Percentiles rank a stretch among this genome's conserved stretches.
Evolutionary conservation across 2,888 invertebrate species (phyloP).

Genomic region (Andrena camellia): DNA sequence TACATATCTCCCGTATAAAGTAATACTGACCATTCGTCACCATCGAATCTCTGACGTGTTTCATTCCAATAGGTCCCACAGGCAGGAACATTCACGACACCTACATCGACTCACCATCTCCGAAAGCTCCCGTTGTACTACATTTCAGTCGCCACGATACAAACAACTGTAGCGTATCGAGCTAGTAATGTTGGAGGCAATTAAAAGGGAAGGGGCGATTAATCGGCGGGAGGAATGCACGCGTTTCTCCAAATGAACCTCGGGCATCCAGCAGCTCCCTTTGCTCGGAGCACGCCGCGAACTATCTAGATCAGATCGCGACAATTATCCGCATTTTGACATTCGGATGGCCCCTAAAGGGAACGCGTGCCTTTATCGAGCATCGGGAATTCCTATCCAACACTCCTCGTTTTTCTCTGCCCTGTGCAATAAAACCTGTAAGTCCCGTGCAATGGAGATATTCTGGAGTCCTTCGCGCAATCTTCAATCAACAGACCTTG

Average conservation of each 20-base stretch:
- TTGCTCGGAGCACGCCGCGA: background rate
- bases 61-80: background rate
- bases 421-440: background rate
- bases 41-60: constrained; percentile 9
- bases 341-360: background rate
- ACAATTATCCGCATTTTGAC: constrained; percentile 28
- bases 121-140: background rate
- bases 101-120: background rate
- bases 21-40: constrained; percentile 7
- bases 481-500: too few relatives aligned
- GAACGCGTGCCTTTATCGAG: background rate
- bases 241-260: constrained; percentile 13
- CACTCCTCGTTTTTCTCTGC: background rate
- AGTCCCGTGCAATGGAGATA: background rate
- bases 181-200: background rate
- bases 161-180: too few relatives aligned
- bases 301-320: constrained; percentile 19
- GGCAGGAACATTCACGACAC: background rate
- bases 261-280: constrained; percentile 4
- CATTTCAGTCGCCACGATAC: background rate
- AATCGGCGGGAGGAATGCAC: constrained; percentile 12
- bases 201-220: constrained; percentile 4
- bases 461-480: too few relatives aligned
- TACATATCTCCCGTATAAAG: background rate
- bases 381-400: background rate